Evolutionary conservation across 2,888 invertebrate genomes (phyloP).

Genomic region (Tetrapedia diversipes): DNA sequence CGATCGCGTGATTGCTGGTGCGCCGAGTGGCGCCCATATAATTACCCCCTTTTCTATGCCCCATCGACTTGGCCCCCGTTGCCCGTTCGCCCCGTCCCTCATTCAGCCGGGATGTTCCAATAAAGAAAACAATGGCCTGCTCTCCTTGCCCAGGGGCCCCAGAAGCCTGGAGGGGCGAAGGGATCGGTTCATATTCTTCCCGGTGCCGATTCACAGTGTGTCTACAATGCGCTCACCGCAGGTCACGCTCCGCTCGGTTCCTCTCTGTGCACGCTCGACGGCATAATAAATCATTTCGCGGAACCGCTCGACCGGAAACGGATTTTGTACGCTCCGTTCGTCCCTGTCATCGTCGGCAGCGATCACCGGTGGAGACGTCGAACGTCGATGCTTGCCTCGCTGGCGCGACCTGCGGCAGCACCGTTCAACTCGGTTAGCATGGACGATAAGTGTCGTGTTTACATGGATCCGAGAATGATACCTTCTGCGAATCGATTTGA

Average conservation of each 20-base stretch:
- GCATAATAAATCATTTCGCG: slow-evolving; percentile 82
- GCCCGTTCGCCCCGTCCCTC: slow-evolving; percentile 29
- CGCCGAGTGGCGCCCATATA: slow-evolving; percentile 74
- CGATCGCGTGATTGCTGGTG: slow-evolving; percentile 68
- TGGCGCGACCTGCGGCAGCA: too few species aligned
- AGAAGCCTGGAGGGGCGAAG: slow-evolving; percentile 11
- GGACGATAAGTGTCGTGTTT: too few species aligned
- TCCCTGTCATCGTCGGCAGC: slow-evolving; percentile 55
- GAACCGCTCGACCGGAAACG: slow-evolving; percentile 81
- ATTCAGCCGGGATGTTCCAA: slow-evolving; percentile 55
- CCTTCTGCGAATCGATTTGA: too few species aligned
- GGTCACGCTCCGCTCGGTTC: slow-evolving; percentile 75
- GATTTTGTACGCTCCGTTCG: slow-evolving; percentile 73
- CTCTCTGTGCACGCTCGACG: slow-evolving; percentile 68
- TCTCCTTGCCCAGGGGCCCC: slow-evolving; percentile 51
- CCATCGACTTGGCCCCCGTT: slow-evolving; percentile 69
- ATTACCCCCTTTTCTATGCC: slow-evolving; percentile 78
- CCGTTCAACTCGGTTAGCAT: too few species aligned
- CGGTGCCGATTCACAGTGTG: slow-evolving; percentile 78
- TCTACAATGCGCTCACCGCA: slow-evolving; percentile 66
- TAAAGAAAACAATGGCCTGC: slow-evolving; percentile 76
- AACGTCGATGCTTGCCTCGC: slow-evolving; percentile 24
- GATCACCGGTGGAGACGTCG: slow-evolving; percentile 39
- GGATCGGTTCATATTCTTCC: slow-evolving; percentile 69
- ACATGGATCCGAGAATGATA: too few species aligned